Base-by-base conservation (phyloP, 2,888 invertebrate genomes). In the Scelioninae gen. 1 region DNA sequence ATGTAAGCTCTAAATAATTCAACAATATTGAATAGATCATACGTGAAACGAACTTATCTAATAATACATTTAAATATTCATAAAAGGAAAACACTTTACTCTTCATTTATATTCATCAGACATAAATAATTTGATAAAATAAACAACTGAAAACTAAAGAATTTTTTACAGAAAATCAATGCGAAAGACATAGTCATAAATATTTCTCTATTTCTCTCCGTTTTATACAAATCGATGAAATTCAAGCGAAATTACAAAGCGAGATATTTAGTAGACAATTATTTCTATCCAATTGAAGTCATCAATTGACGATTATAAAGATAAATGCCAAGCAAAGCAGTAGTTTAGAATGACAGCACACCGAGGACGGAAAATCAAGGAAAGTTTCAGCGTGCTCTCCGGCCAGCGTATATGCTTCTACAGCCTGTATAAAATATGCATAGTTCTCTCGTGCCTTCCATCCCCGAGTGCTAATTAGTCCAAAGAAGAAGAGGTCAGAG, bases 401-500 rank as follows among this genome's bases (percentile, higher is more conserved):
- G 56, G 43, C 40, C 16, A n/a, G 74, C 66, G 53, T 68, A 49
- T 69, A 63, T 68, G 75, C 63, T 58, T 76, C 71, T 40, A 71
- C 58, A 62, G 71, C 51, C 58, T 51, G 81, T 76, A 76, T 82
- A 76, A 82, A 82, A 82, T 82, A 82, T 82, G 81, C 81, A 82
- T 71, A 76, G 76, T 82, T 76, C 81, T 76, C 81, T 76, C 71
- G 71, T 81, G 81, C 69, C 81, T 81, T 69, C 81, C 76, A 75
- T 81, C 81, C 75, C 75, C 81, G 65, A 76, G 69, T 81, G 76
- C 81, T 81, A 81, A 81, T 81, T 81, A 81, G 81, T 62, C 58
- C 65, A 56, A 65, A 71, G 80, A 81, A 75, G 68, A 81, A 66
- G 63, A 69, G 81, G 75, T 81, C 75, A 81, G 69, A 81, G 69